phyloP scores from a whole-genome alignment of 2,888 invertebrate genomes.

The Ornithoptera priamus region DNA sequence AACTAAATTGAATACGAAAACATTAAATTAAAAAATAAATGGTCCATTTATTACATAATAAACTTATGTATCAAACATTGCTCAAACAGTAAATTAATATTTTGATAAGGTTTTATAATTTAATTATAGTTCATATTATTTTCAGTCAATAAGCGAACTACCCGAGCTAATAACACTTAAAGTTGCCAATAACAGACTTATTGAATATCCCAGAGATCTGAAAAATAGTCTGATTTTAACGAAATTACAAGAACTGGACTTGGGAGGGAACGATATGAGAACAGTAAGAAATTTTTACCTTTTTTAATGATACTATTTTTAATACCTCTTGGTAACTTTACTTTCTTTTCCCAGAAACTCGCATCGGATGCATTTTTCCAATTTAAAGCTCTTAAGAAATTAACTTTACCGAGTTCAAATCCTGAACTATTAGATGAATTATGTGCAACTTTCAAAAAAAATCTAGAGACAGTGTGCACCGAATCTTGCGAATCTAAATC shows the following conservation, averaged over 20 bases:
- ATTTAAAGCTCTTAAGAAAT: constrained; percentile 55
- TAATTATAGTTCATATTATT: constrained; percentile 32
- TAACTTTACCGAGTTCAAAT: constrained; percentile 55
- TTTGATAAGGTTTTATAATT: neutral
- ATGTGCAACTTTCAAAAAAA: constrained; percentile 53
- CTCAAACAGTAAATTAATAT: too few relatives aligned
- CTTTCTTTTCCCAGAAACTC: constrained; percentile 53
- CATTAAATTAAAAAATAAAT: too few relatives aligned
- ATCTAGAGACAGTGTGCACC: constrained; percentile 58
- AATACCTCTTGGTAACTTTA: neutral
- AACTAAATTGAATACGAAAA: too few relatives aligned
- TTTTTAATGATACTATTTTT: neutral
- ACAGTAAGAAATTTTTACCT: constrained; percentile 48
- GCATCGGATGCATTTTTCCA: constrained; percentile 56
- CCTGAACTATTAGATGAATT: constrained; percentile 52
- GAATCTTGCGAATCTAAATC: constrained; percentile 49
- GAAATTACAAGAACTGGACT: constrained; percentile 65
- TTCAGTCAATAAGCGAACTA: constrained; percentile 71
- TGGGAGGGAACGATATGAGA: constrained; percentile 73
- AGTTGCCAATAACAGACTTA: constrained; percentile 65
- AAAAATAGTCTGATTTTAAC: constrained; percentile 61
- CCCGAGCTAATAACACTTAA: constrained; percentile 56
- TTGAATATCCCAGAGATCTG: constrained; percentile 67
- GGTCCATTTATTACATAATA: too few relatives aligned
- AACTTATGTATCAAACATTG: too few relatives aligned